Percentiles rank a stretch among this genome's conserved stretches.
These are phyloP conservation scores for Microcebus lehilahytsara DNA, from an alignment of 2,113 vertebrate species.

Conservation along the genomic window DNA sequence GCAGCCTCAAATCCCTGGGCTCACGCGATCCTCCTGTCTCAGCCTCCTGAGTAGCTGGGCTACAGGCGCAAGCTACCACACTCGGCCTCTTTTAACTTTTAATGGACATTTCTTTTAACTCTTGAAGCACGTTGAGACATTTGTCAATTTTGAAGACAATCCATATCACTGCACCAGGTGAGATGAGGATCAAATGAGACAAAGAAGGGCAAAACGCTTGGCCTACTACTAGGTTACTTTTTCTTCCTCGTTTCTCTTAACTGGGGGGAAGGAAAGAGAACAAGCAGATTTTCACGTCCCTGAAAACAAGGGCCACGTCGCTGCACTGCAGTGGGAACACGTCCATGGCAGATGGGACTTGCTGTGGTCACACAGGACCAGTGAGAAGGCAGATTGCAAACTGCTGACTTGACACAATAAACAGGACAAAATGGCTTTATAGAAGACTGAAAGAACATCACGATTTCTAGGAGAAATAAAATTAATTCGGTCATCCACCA, in stretches of 20 bases:
- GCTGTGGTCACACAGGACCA: not conserved
- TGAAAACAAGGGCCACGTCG: not conserved
- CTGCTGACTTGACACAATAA: not conserved
- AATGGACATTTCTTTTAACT: not conserved
- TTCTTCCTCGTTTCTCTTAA: not conserved
- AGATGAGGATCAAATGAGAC: not conserved
- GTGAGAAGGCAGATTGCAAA: not conserved
- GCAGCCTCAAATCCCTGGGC: too few relatives aligned
- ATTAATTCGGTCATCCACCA: not conserved
- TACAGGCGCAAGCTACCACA: too few relatives aligned
- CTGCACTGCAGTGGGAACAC: not conserved
- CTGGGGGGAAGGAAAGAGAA: too few relatives aligned
- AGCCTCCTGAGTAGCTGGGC: too few relatives aligned
- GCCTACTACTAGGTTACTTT: accelerated
- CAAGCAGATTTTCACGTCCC: not conserved
- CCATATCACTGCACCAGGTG: too few relatives aligned
- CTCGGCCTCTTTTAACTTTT: not conserved
- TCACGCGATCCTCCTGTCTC: too few relatives aligned
- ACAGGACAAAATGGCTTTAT: not conserved
- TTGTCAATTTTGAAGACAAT: not conserved
- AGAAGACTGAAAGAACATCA: not conserved
- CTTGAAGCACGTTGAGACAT: not conserved
- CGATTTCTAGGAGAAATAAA: not conserved
- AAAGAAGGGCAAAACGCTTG: not conserved
- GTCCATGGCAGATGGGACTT: not conserved